phyloP scores from a whole-genome alignment of 2,113 vertebrate species.

The Nestor notabilis region DNA sequence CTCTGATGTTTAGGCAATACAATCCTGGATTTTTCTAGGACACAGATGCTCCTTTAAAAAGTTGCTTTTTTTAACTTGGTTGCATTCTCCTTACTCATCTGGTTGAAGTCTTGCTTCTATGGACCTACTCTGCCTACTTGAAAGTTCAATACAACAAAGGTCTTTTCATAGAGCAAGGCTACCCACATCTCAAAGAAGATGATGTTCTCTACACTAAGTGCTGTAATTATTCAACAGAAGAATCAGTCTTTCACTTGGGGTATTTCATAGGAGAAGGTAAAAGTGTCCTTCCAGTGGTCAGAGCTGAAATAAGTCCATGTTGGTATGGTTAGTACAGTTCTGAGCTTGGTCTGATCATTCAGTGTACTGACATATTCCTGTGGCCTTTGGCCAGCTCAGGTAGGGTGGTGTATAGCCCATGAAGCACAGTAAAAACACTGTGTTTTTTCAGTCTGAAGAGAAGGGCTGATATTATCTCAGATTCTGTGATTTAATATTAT shows the following conservation, averaged over 20 bases:
- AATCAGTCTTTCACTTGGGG: not conserved
- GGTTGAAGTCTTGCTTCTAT: not conserved
- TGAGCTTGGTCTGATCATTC: not conserved
- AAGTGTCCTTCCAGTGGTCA: not conserved
- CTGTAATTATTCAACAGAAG: not conserved
- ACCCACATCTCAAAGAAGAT: not conserved
- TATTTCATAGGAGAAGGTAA: not conserved
- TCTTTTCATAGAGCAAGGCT: not conserved
- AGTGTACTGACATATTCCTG: not conserved
- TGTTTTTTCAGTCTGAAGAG: not conserved
- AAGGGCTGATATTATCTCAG: not conserved
- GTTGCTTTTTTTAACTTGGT: not conserved
- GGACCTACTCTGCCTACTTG: not conserved
- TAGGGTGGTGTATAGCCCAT: not conserved
- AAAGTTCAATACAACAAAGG: not conserved
- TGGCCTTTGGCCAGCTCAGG: not conserved
- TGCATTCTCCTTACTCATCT: not conserved
- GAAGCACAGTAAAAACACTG: not conserved
- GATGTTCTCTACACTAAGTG: not conserved
- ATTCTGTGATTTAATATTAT: not conserved
- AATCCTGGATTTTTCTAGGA: not conserved
- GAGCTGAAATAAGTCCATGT: not conserved
- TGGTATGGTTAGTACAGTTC: not conserved
- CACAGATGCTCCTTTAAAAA: not conserved
- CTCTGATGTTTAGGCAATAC: not conserved